These are phyloP conservation scores for Dyspetes luteomarginatus DNA, from an alignment of 2,888 invertebrate species.

Conservation along the genomic window DNA sequence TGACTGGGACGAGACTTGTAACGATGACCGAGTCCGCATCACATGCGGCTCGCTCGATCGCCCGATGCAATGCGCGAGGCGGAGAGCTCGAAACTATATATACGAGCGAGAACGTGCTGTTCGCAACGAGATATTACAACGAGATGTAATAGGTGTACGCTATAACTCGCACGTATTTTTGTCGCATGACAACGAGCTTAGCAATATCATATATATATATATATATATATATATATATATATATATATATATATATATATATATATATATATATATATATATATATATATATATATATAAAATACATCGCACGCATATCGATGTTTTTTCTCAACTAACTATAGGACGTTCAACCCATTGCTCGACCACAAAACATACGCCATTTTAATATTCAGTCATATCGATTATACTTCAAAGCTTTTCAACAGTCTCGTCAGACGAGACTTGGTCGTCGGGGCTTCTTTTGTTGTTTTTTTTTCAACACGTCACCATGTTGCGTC, in stretches of 20 bases:
- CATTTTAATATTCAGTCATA: not conserved
- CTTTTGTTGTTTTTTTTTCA: constrained; percentile 16
- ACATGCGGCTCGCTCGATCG: constrained; percentile 24
- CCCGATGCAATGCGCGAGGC: no score
- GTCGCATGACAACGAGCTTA: constrained; percentile 58
- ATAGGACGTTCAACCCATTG: no score
- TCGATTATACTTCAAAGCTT: constrained; percentile 16
- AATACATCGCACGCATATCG: no score
- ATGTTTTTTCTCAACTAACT: no score
- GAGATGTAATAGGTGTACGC: constrained; percentile 40
- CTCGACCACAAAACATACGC: not conserved
- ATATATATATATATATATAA: no score
- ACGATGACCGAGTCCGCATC: constrained; percentile 54
- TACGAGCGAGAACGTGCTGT: constrained; percentile 36
- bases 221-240: no score
- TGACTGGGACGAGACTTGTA: constrained; percentile 63
- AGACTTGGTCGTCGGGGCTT: no score
- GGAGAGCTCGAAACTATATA: constrained; percentile 39
- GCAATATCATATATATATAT: not conserved
- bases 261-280: no score
- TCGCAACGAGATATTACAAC: constrained; percentile 2
- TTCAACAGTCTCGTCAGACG: constrained; percentile 41
- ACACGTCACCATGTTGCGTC: no score
- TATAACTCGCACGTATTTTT: constrained; percentile 50
- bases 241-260: no score